phyloP scores from a whole-genome alignment of 2,113 vertebrate genomes.

The Mus musculus region DNA sequence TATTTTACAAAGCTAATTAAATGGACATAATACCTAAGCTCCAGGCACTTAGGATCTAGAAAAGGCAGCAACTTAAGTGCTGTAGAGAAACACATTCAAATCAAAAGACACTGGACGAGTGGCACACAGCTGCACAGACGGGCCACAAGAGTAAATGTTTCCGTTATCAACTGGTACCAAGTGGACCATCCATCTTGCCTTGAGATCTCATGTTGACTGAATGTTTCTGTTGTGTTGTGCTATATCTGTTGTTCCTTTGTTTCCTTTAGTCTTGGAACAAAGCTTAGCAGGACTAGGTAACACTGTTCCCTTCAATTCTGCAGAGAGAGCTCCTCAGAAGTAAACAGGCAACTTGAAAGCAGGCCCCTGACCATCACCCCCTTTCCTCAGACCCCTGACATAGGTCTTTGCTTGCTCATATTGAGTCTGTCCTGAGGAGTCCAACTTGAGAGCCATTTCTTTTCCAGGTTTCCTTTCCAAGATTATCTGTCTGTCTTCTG shows the following conservation, averaged over 20 bases:
- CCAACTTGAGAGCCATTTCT: not conserved
- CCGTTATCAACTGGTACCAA: not conserved
- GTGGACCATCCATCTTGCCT: not conserved
- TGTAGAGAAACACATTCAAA: slow-evolving; percentile 8
- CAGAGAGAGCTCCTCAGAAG: not conserved
- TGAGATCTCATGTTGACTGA: not conserved
- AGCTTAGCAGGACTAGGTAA: not conserved
- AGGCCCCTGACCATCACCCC: not conserved
- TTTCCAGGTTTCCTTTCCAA: slow-evolving; percentile 3
- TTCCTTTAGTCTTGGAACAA: not conserved
- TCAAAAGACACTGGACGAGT: not conserved
- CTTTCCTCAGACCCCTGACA: not conserved
- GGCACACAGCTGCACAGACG: not conserved
- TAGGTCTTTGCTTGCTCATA: not conserved
- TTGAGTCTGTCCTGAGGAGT: not conserved
- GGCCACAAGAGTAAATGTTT: not conserved
- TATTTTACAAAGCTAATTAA: slow-evolving; percentile 68
- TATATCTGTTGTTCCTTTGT: not conserved
- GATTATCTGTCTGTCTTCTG: not conserved
- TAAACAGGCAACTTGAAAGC: fast-evolving
- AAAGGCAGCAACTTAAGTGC: not conserved
- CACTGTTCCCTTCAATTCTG: not conserved
- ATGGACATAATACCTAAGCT: not conserved
- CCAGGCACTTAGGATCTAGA: slow-evolving; percentile 24
- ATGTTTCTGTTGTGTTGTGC: not conserved